Evolutionary conservation across 2,113 vertebrate species (phyloP), one percentile per base, ranked within the genome.

Genomic region (Dipodomys ordii): DNA sequence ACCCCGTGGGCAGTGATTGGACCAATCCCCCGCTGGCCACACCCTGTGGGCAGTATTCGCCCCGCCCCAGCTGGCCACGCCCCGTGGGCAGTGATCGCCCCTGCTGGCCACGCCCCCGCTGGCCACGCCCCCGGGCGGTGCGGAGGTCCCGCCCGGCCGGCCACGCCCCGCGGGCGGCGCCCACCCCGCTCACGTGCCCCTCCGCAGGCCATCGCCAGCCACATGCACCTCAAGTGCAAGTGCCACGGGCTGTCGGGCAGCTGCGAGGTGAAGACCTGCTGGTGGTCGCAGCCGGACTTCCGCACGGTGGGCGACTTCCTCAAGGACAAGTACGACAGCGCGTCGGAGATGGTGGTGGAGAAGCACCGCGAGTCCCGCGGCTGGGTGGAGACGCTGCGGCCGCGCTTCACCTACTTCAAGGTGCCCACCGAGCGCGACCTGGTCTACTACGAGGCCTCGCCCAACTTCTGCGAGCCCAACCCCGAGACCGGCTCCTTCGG

Each of bases 251-350:
- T 99, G 73, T 99, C 98, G 0, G 98, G 98, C 68, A 99, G 98
- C 97, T 99, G 98, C 0, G 98, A 99, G 69, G 98, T 99, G 83
- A 99, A 99, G 96, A 99, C 98, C 4, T 99, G 98, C 94, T 99
- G 98, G 98, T 98, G 98, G 98, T 98, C 98, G 7, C 98, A 99
- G 95, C 98, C 98, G 0, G 98, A 98, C 96, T 99, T 99, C 97
- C 98, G 98, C 44, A 97, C 98, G 90, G 97, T 99, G 0, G 98
- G 98, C 0, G 98, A 99, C 97, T 98, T 98, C 96, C 98, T 99
- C 87, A 99, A 99, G 95, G 98, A 99, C 97, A 99, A 99, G 88
- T 99, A 99, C 0, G 98, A 99, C 93, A 99, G 98, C 10, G 98
- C 98, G 9, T 99, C 98, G 0, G 98, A 99, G 81, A 99, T 99